These are phyloP conservation scores for Danio aesculapii DNA, from an alignment of 2,797 vertebrate genomes.

Conservation along the genomic window DNA sequence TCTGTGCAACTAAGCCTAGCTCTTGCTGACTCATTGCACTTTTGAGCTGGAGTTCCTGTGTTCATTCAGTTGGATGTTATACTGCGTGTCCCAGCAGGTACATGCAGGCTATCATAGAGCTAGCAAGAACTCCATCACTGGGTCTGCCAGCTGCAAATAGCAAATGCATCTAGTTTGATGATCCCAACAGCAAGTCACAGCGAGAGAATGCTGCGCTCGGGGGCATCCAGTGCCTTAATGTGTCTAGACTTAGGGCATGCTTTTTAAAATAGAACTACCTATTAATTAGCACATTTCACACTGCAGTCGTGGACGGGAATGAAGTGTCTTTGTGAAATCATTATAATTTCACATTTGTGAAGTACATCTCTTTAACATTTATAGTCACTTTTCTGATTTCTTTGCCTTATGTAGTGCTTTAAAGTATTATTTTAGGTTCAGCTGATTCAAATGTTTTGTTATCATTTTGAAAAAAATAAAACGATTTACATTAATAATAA, in stretches of 20 bases:
- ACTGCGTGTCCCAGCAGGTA: neutral
- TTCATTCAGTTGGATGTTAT: neutral
- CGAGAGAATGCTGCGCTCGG: neutral
- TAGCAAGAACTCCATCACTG: neutral
- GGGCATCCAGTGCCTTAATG: neutral
- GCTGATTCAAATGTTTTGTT: too few relatives aligned
- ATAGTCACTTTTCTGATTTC: neutral
- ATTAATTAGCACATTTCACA: neutral
- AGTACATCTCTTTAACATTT: neutral
- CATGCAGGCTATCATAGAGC: neutral
- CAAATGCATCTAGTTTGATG: too few relatives aligned
- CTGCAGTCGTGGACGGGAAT: neutral
- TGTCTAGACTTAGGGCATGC: constrained; percentile 3
- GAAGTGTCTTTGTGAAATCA: neutral
- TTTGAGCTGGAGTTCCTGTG: neutral
- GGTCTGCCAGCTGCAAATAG: constrained; percentile 10
- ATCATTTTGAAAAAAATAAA: too few relatives aligned
- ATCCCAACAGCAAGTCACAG: constrained; percentile 18
- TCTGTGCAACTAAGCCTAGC: neutral
- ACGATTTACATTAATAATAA: too few relatives aligned
- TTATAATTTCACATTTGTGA: neutral
- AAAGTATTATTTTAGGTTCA: neutral
- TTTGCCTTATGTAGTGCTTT: neutral
- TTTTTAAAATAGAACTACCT: neutral
- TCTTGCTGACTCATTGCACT: neutral